Base-by-base conservation (phyloP, 2,797 vertebrate genomes). In the Melanotaenia parkinsoni region DNA sequence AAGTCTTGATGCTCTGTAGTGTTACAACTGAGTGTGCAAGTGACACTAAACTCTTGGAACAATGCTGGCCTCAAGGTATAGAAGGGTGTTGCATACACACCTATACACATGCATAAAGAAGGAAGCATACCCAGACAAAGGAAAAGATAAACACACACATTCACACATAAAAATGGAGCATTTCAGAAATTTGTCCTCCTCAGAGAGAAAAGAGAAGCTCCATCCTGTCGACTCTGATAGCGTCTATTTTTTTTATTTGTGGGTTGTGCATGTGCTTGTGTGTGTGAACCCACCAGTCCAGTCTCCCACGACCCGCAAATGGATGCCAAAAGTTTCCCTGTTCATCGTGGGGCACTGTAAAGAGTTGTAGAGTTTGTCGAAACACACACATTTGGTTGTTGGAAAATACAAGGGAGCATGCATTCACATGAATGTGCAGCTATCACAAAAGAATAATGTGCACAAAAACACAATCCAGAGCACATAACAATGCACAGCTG, bases 301-400 rank as follows among this genome's bases (percentile, higher is more conserved):
- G 92, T 99, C 98, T 94, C 98, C 98, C 81, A 98, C 94, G 64
- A 98, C 94, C 90, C 98, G 95, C 80, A 99, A 92, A 91, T 99
- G 98, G 80, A 99, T 93, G 37, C 97, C 97, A 94, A 99, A 99
- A 56, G 95, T 97, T 89, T 94, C 92, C 92, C 95, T 97, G 80
- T 94, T 96, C 92, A 95, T 94, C 81, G 97, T 97, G 80, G 98
- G 98, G 90, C 96, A 98, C 98, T 99, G 92, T 82, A 87, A 94
- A 89, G 93, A 95, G 92, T 94, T 90, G 86, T 73, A 93, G 62
- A 74, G 73, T 92, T 79, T 91, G 70, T 86, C 54, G 10, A 71
- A 54, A 79, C 35, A 77, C 59, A 64, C 7, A 59, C 43, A 45
- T 1, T 43, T 43, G 50, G n/a, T 33, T 63, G 33, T 56, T 71